Evolutionary conservation across 2,797 vertebrate species (phyloP), one percentile per base, ranked within the genome.

Genomic region (Anguilla anguilla): DNA sequence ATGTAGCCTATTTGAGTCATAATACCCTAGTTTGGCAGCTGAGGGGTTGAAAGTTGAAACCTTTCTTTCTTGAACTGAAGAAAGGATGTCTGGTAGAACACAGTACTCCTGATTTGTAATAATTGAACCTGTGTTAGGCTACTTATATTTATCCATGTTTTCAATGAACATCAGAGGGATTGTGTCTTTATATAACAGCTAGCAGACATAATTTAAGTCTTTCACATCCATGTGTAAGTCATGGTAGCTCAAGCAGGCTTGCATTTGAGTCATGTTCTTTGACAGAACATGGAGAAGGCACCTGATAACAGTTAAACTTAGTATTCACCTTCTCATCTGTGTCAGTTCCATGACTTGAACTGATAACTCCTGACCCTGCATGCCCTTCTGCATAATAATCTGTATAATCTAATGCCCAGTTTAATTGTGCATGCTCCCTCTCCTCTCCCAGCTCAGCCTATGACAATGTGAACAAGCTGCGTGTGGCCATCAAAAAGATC

Each of bases 401-500:
- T 77, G 72, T 39, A 39, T 39, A 39, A 77, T 35, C 3, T 5
- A 39, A 35, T 35, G 10, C 31, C 31, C 31, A 15, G 72, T 22
- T 13, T 77, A 77, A 77, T 35, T 39, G 72, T 10, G 15, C 72
- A 19, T 77, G 72, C 31, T 77, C 72, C 35, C 15, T 77, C 72
- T 22, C 35, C 72, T 77, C 72, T 39, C 22, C 85, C 94, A 98
- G 97, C 94, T 97, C 97, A 53, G 96, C 97, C 51, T 88, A 96
- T 88, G 97, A 98, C 94, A 95, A 97, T 46, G 86, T 97, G 91
- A 96, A 95, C 28, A 96, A 92, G 93, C 91, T 94, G 89, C 96
- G 97, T 0, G 97, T 98, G 89, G 97, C 97, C 94, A 98, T 98
- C 94, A 98, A 98, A 96, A 98, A 98, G 94, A 98, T 98, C 95